Evolutionary conservation across 1,140 invertebrate species (phyloP), one percentile per base, ranked within the genome.

Genomic region (Drosophila subpulchrella): DNA sequence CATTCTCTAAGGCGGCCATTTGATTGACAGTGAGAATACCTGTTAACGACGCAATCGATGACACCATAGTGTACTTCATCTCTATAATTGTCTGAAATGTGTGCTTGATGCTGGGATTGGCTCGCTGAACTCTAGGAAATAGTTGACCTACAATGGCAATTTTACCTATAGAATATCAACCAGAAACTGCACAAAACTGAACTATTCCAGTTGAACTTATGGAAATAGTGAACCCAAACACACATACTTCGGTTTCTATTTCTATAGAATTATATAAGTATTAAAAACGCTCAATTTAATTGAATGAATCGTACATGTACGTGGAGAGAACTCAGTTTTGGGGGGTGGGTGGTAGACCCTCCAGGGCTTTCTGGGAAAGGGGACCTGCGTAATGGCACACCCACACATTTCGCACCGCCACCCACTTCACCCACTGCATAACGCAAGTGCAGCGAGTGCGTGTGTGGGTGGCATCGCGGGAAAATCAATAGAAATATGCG

Each of bases 401-500:
- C n/a, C 30, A 34, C 20, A 15, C 32, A 10, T 4, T 1, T 20
- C 20, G 20, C 6, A 32, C 30, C 4, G 0, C 4, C 30, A 34
- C 17, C 6, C n/a, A 15, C 59, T 24, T 34, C 7, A 8, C 13
- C 42, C 46, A 20, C 20, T 42, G 42, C 56, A 60, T 30, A 42
- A 60, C 36, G 55, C 60, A 60, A 68, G 60, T 53, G 60, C 44
- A 39, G 13, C 32, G 32, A 13, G 34, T 57, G 51, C 53, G 51
- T 38, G 42, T 17, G 54, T 32, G 68, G 42, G 65, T 11, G 51
- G 17, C 54, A 20, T 12, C 24, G 55, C 58, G 60, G 54, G 59
- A 75, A 75, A 75, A 75, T 75, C 73, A 75, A 75, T 75, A 75
- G 24, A 34, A 39, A 56, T 46, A 24, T 32, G 12, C 13, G 42